phyloP scores from a whole-genome alignment of 2,113 vertebrate genomes.

The Fregetta grallaria region DNA sequence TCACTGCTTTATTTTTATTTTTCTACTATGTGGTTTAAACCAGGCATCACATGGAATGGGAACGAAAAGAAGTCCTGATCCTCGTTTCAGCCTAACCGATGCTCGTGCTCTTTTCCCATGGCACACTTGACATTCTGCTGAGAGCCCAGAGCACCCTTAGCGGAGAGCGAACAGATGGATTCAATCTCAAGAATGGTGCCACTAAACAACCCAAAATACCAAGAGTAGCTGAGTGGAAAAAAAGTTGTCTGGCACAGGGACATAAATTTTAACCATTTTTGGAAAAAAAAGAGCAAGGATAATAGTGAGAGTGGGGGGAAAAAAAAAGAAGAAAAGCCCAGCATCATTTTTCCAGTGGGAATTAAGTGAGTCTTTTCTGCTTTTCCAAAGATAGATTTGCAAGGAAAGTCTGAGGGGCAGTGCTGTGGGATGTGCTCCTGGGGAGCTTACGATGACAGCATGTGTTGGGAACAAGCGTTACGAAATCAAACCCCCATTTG shows the following conservation, averaged over 20 bases:
- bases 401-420: background rate
- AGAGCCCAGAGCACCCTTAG: background rate
- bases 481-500: background rate
- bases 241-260: background rate
- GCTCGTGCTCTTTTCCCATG: background rate
- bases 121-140: background rate
- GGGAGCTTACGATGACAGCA: background rate
- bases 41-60: background rate
- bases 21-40: background rate
- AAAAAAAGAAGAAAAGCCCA: background rate
- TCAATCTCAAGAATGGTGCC: background rate
- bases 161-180: background rate
- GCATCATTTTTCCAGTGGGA: background rate
- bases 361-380: background rate
- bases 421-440: background rate
- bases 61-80: background rate
- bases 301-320: background rate
- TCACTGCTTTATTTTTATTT: background rate
- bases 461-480: rapidly evolving
- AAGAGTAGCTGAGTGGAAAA: background rate
- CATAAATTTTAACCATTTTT: conserved; percentile 35
- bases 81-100: background rate
- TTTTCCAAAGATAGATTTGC: background rate
- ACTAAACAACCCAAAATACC: background rate
- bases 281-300: background rate